Base-by-base conservation (phyloP, 2,797 vertebrate genomes). In the Zalophus californianus region DNA sequence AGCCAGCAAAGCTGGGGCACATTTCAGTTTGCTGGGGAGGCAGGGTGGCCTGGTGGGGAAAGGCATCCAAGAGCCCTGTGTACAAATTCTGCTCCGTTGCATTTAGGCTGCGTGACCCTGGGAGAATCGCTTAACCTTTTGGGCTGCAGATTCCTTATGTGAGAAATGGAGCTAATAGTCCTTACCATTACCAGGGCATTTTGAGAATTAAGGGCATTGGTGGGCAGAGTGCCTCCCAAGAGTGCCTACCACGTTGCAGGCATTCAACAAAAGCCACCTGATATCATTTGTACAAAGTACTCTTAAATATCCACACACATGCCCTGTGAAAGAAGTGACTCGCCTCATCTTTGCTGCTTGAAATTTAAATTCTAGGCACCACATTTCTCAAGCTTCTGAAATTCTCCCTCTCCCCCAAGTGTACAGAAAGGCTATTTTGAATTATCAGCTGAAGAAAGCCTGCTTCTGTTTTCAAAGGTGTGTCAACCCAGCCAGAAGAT, bases 401-500 rank as follows among this genome's bases (percentile, higher is more conserved):
- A 88, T 90, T 83, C 89, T 56, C 5, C 62, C 27, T 83, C 38
- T 75, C 60, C 77, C 29, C 25, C 58, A 89, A 54, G 38, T 75
- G 11, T 87, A 2, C 66, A 87, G 44, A 75, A 79, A 77, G 58
- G 48, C 14, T 75, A 44, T 73, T 56, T 93, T 21, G 41, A 96
- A 41, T 72, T 38, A 27, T 44, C 60, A 68, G 75, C 77, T 73
- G 38, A 94, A 94, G 95, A 96, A 97, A 79, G 21, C 5, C 96
- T 54, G 64, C 48, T 75, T 87, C 50, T 9, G 38, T 92, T 56
- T 82, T 90, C 93, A 86, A 62, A 94, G 96, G 90, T 86, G 96
- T 21, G 25, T 90, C 54, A 8, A 66, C 35, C 77, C 25, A 68
- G 82, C 54, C 90, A 80, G 98, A 98, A 98, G 97, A 98, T 97